Percentiles rank a stretch among this genome's conserved stretches.
Evolutionary conservation across 37 sponge, comb jelly and placozoan genomes (phyloP).

Genomic region (Beroe ovata): DNA sequence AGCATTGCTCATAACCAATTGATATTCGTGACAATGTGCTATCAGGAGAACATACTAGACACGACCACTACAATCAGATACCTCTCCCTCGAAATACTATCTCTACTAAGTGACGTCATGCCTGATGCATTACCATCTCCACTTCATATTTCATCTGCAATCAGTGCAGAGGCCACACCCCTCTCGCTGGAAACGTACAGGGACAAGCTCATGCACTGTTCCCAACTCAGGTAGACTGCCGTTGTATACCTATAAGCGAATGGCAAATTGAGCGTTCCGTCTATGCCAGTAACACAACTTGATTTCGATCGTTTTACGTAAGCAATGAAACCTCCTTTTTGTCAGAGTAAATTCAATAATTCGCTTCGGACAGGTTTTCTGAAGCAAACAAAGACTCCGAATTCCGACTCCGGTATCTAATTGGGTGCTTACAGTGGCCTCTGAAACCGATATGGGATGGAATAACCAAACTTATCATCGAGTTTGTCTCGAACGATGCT

Average conservation of each 20-base stretch:
- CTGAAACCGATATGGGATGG: constrained; percentile 36
- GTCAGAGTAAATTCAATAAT: no score
- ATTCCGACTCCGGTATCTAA: constrained; percentile 25
- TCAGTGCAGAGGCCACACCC: constrained; percentile 31
- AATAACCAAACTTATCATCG: constrained; percentile 24
- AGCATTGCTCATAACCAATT: no score
- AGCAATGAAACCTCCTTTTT: no score
- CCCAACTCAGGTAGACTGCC: constrained; percentile 14
- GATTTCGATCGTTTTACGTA: no score
- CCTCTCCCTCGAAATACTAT: constrained; percentile 17
- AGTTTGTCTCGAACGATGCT: background rate
- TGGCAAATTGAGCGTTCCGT: no score
- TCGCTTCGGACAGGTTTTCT: constrained; percentile 31
- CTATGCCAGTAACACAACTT: no score
- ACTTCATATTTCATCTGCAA: background rate
- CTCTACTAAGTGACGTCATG: background rate
- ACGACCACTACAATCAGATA: background rate
- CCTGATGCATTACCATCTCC: background rate
- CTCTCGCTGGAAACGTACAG: constrained; percentile 32
- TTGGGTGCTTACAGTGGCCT: constrained; percentile 56
- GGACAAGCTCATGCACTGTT: constrained; percentile 11
- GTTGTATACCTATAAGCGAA: no score
- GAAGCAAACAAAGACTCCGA: background rate
- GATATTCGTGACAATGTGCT: no score
- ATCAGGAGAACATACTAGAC: constrained; percentile 22